Conservation (phyloP, 1,140 invertebrate species). For the Hermatobates lingyangjiaoensis region DNA sequence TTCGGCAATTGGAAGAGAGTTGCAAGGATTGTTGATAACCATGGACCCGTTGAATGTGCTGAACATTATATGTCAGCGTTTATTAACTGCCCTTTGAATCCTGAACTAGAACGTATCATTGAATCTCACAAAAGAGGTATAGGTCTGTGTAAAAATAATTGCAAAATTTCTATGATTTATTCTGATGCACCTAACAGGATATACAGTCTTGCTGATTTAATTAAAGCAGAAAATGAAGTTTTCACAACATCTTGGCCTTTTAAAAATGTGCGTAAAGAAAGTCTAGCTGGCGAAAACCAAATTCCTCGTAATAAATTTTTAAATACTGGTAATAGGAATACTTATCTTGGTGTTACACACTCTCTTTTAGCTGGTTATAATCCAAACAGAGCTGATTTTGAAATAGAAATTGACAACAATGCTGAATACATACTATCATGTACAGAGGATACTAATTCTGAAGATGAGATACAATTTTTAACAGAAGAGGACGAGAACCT, state of each 20-base stretch:
- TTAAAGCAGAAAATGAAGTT: background rate
- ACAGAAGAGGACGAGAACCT: conserved; percentile 9
- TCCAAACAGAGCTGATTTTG: conserved; percentile 70
- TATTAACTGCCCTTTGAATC: background rate
- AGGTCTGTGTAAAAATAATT: conserved; percentile 1
- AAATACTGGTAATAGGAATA: background rate
- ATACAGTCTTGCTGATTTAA: background rate
- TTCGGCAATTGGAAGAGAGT: conserved; percentile 3
- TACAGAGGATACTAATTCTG: background rate
- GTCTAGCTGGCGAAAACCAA: background rate
- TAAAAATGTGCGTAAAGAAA: background rate
- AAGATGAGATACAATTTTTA: no score
- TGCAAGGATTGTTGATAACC: background rate
- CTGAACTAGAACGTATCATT: background rate
- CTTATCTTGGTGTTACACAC: background rate
- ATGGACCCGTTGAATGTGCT: background rate
- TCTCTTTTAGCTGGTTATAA: conserved; percentile 48
- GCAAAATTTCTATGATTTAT: background rate
- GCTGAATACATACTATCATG: conserved; percentile 46
- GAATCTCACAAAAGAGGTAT: background rate
- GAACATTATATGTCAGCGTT: conserved; percentile 2
- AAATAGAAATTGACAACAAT: conserved; percentile 60
- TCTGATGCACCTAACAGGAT: background rate
- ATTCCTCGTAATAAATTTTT: background rate
- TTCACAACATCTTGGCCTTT: background rate